Conservation (phyloP, 2,113 vertebrate species). For the Aix galericulata region DNA sequence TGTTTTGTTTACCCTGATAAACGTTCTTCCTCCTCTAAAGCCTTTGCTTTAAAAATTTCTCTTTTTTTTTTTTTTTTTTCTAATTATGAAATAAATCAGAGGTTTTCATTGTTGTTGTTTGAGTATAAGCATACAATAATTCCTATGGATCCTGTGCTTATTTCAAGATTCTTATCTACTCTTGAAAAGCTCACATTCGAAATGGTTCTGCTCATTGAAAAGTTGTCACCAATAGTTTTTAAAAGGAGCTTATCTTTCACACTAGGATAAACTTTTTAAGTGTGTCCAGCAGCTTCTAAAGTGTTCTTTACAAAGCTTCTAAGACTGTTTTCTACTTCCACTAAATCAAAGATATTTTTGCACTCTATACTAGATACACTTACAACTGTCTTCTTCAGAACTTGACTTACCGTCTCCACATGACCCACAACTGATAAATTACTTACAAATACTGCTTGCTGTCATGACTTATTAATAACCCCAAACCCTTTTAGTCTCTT, state of each 20-base stretch:
- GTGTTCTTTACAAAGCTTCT: background rate
- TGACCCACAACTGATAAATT: constrained; percentile 58
- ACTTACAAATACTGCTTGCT: constrained; percentile 49
- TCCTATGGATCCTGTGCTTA: background rate
- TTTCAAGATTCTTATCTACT: background rate
- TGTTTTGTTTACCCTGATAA: background rate
- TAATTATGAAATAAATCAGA: background rate
- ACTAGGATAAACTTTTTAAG: background rate
- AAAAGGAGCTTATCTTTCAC: background rate
- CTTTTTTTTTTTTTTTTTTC: background rate
- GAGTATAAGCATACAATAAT: background rate
- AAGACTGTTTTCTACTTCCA: background rate
- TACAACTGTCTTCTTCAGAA: constrained; percentile 28
- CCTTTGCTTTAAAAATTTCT: background rate
- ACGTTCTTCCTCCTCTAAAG: background rate
- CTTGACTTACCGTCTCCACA: constrained; percentile 18
- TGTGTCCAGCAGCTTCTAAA: background rate
- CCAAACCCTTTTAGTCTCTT: constrained; percentile 26
- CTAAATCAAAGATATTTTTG: constrained; percentile 16
- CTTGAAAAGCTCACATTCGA: background rate
- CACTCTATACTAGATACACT: constrained; percentile 8
- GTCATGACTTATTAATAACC: constrained; percentile 55
- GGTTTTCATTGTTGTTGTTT: background rate
- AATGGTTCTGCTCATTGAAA: background rate
- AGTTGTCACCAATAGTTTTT: background rate